Evolutionary conservation across 2,797 vertebrate species (phyloP).

Genomic region (Anguilla marmorata): DNA sequence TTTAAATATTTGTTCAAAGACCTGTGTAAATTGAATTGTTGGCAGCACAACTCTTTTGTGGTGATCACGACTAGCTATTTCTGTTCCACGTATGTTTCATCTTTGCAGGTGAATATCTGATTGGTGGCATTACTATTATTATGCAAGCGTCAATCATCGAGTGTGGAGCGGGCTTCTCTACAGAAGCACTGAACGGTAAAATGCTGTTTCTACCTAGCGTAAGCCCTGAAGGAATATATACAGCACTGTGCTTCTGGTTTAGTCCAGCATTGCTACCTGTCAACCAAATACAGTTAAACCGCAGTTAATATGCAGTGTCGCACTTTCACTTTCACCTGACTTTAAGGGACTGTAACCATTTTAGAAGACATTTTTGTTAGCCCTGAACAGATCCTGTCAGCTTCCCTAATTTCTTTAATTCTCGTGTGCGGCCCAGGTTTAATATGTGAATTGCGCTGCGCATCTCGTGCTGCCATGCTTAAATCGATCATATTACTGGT

Average conservation of each 20-base stretch:
- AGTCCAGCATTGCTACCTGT: neutral
- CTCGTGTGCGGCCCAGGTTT: neutral
- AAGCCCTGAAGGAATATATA: neutral
- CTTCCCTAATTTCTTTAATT: neutral
- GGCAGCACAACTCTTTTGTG: neutral
- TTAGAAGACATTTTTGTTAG: neutral
- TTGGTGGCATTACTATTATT: neutral
- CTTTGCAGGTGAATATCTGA: slow-evolving; percentile 8
- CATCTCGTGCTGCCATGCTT: neutral
- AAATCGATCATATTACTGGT: neutral
- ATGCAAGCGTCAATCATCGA: neutral
- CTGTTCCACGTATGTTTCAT: neutral
- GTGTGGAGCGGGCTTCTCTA: neutral
- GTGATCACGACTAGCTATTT: neutral
- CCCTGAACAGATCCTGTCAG: neutral
- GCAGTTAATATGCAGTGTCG: neutral
- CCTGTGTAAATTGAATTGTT: slow-evolving; percentile 33
- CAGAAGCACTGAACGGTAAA: neutral
- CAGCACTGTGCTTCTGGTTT: neutral
- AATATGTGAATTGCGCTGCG: neutral
- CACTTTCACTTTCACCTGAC: neutral
- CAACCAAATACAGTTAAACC: neutral
- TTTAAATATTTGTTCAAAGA: slow-evolving; percentile 48
- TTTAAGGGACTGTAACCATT: neutral
- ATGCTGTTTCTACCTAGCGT: neutral